Evolutionary conservation across 2,797 vertebrate species (phyloP), one percentile per base, ranked within the genome.

Genomic region (Cyclopterus lumpus): DNA sequence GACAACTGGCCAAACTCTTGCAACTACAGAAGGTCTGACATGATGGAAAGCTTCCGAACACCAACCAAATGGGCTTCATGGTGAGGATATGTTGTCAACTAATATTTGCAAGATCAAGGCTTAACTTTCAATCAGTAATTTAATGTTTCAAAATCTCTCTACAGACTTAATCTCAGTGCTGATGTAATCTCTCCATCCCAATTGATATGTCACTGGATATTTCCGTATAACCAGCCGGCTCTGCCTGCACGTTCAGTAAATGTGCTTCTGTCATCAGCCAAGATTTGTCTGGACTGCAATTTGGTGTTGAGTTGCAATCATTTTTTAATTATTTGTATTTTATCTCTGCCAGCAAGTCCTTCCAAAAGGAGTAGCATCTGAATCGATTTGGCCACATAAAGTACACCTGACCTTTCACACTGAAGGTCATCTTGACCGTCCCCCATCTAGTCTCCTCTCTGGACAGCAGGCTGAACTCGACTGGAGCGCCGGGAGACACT

Each of bases 381-480:
- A 40, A 40, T 40, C 7, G 38, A 40, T 40, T 12, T 40, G 38
- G 14, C n/a, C 26, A 57, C 28, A 30, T 6, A 10, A 55, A 5
- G 9, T 4, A 20, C 32, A 54, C 34, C 76, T 90, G 69, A 97
- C 98, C 98, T 93, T 94, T 95, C 26, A 91, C 94, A 81, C 95
- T 95, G 91, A 99, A 99, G 20, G 90, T 96, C 92, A 99, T 89
- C 79, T 94, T 97, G 40, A 95, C 8, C 0, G 93, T 94, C 51
- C 96, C 97, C 96, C 94, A 94, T 34, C 93, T 93, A 2, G 92
- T 97, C 67, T 94, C 81, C 61, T 98, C 94, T 92, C 91, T 97
- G 76, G 97, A 96, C 70, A 96, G 53, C 79, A 99, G 93, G 86
- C 90, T 93, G 89, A 99, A 98, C 53, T 93, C 93, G 80, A 96